Conservation (phyloP, 2,797 vertebrate genomes). For the Iguana delicatissima region DNA sequence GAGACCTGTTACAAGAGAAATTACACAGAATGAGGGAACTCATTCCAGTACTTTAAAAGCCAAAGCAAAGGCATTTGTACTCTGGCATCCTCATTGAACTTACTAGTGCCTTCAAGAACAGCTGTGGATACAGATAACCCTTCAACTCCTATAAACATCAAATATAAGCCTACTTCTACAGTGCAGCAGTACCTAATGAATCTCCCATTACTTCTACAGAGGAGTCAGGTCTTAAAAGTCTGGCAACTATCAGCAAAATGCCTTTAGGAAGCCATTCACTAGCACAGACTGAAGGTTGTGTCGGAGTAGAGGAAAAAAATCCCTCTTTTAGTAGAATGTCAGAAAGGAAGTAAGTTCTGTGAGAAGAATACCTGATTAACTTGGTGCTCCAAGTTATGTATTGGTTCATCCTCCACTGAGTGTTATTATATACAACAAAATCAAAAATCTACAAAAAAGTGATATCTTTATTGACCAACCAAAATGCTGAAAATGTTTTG, state of each 20-base stretch:
- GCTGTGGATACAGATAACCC: neutral
- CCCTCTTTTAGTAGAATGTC: neutral
- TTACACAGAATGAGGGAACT: neutral
- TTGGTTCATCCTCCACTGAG: neutral
- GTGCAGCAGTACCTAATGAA: neutral
- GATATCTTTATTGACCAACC: too few species aligned
- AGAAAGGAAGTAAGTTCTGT: too few species aligned
- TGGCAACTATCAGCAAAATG: neutral
- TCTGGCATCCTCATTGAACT: neutral
- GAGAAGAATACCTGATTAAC: neutral
- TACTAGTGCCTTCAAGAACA: neutral
- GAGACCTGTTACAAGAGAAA: neutral
- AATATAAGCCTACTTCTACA: neutral
- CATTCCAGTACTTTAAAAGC: neutral
- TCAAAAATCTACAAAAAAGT: too few species aligned
- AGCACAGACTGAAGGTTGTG: neutral
- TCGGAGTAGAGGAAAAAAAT: neutral
- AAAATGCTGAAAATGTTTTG: too few species aligned
- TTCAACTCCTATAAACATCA: neutral
- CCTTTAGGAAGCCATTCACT: neutral
- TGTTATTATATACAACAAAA: neutral
- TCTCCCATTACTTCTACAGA: neutral
- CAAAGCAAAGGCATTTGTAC: neutral
- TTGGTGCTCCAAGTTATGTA: neutral
- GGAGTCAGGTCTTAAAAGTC: neutral